Conservation (phyloP, 2,113 vertebrate species). For the Pedionomus torquatus region DNA sequence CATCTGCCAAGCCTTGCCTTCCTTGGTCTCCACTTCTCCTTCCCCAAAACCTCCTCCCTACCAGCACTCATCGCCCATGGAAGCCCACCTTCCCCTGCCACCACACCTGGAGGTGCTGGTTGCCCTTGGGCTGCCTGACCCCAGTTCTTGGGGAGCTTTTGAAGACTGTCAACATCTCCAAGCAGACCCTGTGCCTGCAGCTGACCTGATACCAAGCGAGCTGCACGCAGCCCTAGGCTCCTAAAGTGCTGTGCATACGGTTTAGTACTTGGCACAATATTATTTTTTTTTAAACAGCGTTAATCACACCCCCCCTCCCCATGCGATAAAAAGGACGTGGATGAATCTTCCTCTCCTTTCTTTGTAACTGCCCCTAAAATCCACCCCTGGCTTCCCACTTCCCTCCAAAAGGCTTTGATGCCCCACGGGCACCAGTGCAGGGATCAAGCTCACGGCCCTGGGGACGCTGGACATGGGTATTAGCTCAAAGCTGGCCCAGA, state of each 20-base stretch:
- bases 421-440: neutral
- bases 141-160: accelerated
- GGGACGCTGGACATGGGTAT: accelerated
- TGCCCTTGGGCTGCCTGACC: neutral
- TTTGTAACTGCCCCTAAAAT: neutral
- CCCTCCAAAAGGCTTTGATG: neutral
- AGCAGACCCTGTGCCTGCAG: neutral
- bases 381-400: neutral
- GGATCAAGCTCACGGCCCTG: neutral
- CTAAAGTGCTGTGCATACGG: neutral
- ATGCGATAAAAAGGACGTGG: neutral
- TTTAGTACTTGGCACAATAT: neutral
- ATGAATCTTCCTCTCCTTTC: neutral
- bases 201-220: neutral
- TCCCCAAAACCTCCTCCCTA: neutral
- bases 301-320: neutral
- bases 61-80: accelerated
- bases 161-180: neutral
- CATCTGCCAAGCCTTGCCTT: neutral
- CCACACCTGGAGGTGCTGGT: neutral
- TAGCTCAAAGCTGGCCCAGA: neutral
- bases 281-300: neutral
- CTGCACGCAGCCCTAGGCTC: neutral
- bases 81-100: neutral
- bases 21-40: accelerated